Evolutionary conservation across 2,888 invertebrate genomes (phyloP), one percentile per base, ranked within the genome.

Genomic region (Drosophila neotestacea): DNA sequence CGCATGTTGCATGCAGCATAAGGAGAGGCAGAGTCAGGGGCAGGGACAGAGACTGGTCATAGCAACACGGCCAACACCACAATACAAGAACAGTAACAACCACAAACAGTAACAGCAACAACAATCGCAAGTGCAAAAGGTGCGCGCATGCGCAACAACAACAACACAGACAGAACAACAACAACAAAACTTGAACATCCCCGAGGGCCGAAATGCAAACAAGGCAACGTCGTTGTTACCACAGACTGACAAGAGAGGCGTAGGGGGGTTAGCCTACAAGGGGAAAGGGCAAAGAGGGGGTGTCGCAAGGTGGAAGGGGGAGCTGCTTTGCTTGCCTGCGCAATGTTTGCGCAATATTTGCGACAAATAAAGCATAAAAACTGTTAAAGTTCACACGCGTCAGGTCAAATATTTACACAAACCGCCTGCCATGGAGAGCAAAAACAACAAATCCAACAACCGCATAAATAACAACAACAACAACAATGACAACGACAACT

Each of bases 311-410:
- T 4, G 39, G 60, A 38, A 6, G 60, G 22, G 44, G 16, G n/a
- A 6, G 56, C 44, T 50, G 77, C 60, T 52, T 51, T 51, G 59
- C 58, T 51, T 65, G 65, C 39, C 48, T 66, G 65, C 22, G 52
- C 69, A 58, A 58, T 86, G 84, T 86, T 86, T 86, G 84, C 88
- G 84, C 86, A 86, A 88, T 86, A 86, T 88, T 88, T 88, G 86
- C 86, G 88, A 85, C 86, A 86, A 87, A 87, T 87, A 87, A 87
- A 88, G 86, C 86, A 86, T 84, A 84, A 86, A 84, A 88, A 88
- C 81, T 85, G 85, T 85, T 83, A 83, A 85, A 87, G 87, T 85
- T 88, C 88, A 86, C 88, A 86, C 86, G 88, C 86, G 84, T 81
- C 88, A 86, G 85, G 84, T 86, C 88, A 86, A 88, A 86, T 88